Evolutionary conservation across 1,140 invertebrate species (phyloP).

Genomic region (Archivesica marissinica): DNA sequence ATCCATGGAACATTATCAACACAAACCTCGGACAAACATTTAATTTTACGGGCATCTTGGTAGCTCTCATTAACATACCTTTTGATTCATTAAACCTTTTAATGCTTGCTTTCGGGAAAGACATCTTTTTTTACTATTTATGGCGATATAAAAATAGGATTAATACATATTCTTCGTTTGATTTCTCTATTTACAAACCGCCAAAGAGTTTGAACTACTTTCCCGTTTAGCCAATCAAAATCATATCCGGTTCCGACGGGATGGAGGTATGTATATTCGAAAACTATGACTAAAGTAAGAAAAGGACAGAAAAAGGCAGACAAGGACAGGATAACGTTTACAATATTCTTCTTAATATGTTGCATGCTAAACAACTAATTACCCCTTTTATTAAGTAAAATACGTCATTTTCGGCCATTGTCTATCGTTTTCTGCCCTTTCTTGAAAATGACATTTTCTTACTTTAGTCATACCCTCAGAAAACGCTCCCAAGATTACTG

Average conservation of each 20-base stretch:
- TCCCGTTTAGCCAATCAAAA: not conserved
- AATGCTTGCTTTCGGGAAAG: constrained; percentile 4
- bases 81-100: constrained; percentile 9
- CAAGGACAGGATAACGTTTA: no score
- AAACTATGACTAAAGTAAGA: no score
- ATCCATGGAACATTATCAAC: not conserved
- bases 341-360: no score
- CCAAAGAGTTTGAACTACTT: constrained; percentile 14
- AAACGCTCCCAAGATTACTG: no score
- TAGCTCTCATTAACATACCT: not conserved
- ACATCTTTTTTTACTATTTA: not conserved
- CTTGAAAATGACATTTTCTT: no score
- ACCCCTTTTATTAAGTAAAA: no score
- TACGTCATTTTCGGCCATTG: no score
- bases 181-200: not conserved
- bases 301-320: no score
- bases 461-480: no score
- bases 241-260: constrained; percentile 12
- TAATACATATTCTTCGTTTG: not conserved
- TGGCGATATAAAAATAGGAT: not conserved
- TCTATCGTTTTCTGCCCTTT: no score
- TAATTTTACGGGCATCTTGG: not conserved
- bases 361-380: no score
- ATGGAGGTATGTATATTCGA: no score
- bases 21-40: not conserved